Base-by-base conservation (phyloP, 2,113 vertebrate genomes). In the Oryzias javanicus region DNA sequence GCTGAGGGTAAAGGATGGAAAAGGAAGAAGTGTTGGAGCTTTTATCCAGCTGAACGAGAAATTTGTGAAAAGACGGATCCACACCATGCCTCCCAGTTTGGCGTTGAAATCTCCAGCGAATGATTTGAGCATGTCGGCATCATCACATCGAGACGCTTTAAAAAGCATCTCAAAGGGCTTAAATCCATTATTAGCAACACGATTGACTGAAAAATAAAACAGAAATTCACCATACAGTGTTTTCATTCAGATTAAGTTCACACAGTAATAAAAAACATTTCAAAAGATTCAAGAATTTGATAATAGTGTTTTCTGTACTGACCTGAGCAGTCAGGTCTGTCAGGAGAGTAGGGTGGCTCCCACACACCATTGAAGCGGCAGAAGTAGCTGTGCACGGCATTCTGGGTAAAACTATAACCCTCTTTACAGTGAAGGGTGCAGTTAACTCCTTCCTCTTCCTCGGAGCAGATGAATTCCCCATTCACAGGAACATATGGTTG, bases 131-230 rank as follows among this genome's bases (percentile, higher is more conserved):
- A 99, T 87, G 49, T 86, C 91, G 14, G 50, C 84, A 56, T 99
- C 95, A 40, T 98, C 96, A 80, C 97, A 99, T 27, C 91, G 92
- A 27, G 96, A 95, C 7, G 96, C 94, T 90, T 95, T 96, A 75
- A 98, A 99, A 12, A 96, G 60, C 94, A 96, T 96, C 86, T 98
- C 97, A 83, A 98, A 99, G 8, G 95, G 96, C 71, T 98, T 99
- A 78, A 94, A 94, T 1, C 96, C 97, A 5, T 96, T 93, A 86
- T 99, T 99, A 61, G 96, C 97, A 59, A 98, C 90, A 48, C 96
- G 94, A 47, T 47, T 44, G 17, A 44, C 16, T 44, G 5, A 76
- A 90, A 17, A 63, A 12, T 66, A 20, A 66, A 25, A 19, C 14
- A 51, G 24, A 12, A 16, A 22, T 8, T 16, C 4, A 6, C 13